Evolutionary conservation across 2,888 invertebrate genomes (phyloP), one percentile per base, ranked within the genome.

Genomic region (Iselma pallidipennis): DNA sequence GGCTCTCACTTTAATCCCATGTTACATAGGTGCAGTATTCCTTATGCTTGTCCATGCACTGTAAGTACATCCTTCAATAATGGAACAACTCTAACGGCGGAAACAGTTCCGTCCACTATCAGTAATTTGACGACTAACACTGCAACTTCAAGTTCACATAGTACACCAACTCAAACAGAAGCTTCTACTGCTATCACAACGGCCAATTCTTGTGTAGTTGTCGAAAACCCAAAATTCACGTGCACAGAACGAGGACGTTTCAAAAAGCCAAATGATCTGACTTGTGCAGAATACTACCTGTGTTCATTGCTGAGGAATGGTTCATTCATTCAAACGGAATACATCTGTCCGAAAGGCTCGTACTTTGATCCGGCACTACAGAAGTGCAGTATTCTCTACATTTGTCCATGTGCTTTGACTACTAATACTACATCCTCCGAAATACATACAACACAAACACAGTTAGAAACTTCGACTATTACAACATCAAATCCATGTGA

Each of bases 281-380:
- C 80, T 0, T 85, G 85, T 59, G 76, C 82, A 64, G 74, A 72
- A 0, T 85, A 84, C 66, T 82, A 76, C 60, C 75, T 80, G 28
- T 85, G 84, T 65, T 81, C 82, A 0, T 61, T 75, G n/a, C 57
- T 70, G 9, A 59, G 56, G 9, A 70, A 71, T 61, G 69, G 70
- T 23, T 75, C 75, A 0, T 83, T 72, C 48, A 61, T 73, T 0
- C 80, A 81, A 67, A 81, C 70, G 0, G 42, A 58, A 28, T 71
- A 72, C 42, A 23, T 33, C 16, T 75, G 75, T 60, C 68, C 68
- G 6, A 23, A 28, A 42, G 63, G 60, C 33, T 71, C 73, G 0
- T 64, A 53, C 25, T 75, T 73, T 51, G 66, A 74, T 63, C 68
- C 67, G 23, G 21, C 12, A 7, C 45, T 54, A 25, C 50, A 59